Evolutionary conservation across 2,888 invertebrate species (phyloP).

Genomic region (Entomobrya proxima): DNA sequence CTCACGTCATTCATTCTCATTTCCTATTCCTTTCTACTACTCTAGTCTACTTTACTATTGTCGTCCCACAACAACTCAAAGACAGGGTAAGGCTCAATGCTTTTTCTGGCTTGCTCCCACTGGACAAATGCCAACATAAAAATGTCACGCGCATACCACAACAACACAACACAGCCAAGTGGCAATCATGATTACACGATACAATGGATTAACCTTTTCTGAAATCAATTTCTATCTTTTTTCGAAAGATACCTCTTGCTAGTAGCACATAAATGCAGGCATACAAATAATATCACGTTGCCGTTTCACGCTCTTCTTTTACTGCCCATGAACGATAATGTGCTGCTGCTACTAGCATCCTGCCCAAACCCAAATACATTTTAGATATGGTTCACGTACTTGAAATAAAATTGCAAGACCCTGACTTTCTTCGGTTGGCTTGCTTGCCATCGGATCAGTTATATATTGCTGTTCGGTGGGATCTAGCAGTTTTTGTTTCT

Average conservation of each 20-base stretch:
- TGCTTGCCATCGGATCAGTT: not conserved
- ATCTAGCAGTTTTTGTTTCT: not conserved
- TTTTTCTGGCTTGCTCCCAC: not conserved
- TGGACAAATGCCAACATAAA: conserved; percentile 21
- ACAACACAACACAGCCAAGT: not conserved
- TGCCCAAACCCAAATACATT: too few relatives aligned
- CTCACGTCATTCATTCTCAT: not conserved
- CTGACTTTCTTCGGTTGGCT: conserved; percentile 54
- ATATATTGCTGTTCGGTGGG: not conserved
- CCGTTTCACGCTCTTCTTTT: not conserved
- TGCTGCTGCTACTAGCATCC: too few relatives aligned
- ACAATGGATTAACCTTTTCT: not conserved
- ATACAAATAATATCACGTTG: not conserved
- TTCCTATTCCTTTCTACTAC: not conserved
- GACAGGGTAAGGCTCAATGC: not conserved
- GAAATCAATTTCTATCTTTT: not conserved
- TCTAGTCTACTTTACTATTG: not conserved
- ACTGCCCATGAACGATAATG: too few relatives aligned
- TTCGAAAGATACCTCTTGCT: not conserved
- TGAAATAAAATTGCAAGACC: conserved; percentile 31
- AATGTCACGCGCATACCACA: not conserved
- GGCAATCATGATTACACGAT: not conserved
- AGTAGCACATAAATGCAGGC: not conserved
- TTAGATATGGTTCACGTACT: too few relatives aligned
- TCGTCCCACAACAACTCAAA: not conserved